phyloP scores from a whole-genome alignment of 2,888 invertebrate genomes.

The Rhamphomyia laevipes region DNA sequence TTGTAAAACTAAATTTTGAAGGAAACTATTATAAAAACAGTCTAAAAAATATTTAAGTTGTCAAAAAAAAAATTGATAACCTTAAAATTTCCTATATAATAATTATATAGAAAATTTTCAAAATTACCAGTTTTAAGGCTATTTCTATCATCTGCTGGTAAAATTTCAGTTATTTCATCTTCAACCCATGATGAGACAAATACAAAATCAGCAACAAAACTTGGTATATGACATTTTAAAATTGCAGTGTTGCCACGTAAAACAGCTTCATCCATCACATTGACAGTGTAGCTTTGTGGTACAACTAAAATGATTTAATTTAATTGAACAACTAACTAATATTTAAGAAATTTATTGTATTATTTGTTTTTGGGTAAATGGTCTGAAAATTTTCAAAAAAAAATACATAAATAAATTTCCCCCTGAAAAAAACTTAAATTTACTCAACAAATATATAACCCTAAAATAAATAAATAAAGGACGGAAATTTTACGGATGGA shows the following conservation, averaged over 20 bases:
- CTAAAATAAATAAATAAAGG: not conserved
- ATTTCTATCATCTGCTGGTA: conserved; percentile 24
- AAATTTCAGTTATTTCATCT: conserved; percentile 56
- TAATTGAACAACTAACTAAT: no score
- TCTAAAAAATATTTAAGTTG: not conserved
- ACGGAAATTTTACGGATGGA: not conserved
- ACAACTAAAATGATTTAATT: conserved; percentile 63
- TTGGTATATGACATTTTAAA: conserved; percentile 86
- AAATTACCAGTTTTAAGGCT: no score
- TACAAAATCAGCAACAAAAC: conserved; percentile 86
- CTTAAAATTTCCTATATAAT: no score
- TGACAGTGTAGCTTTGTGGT: conserved; percentile 77
- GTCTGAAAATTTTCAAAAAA: conserved; percentile 2
- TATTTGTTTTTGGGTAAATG: conserved; percentile 5
- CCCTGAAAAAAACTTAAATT: no score
- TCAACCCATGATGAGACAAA: conserved; percentile 76
- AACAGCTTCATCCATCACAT: conserved; percentile 88
- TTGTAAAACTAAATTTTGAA: not conserved
- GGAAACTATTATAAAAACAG: not conserved
- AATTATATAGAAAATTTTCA: no score
- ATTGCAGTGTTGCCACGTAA: conserved; percentile 82
- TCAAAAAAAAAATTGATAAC: not conserved
- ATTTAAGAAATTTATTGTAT: conserved; percentile 8
- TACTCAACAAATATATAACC: not conserved
- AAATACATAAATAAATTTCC: not conserved